A percentile compares a stretch with the other conserved stretches of the same genome.
Conservation (phyloP, 2,113 vertebrate species). For the Otocyon megalotis region DNA sequence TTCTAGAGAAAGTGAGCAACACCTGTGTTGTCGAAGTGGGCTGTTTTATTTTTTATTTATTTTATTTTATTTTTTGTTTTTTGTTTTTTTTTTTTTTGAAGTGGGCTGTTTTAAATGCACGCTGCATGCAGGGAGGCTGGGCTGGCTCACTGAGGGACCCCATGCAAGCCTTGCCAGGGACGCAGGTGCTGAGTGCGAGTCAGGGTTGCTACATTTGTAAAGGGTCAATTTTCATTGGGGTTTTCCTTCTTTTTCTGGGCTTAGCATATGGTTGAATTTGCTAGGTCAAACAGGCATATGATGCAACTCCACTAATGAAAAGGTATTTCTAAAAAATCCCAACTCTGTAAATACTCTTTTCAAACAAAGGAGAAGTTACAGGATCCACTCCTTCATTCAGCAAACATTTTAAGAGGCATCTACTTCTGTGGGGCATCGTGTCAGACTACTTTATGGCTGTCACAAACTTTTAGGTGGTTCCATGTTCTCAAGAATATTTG, state of each 20-base stretch:
- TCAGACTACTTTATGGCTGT: background rate
- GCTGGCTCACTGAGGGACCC: background rate
- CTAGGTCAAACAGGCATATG: background rate
- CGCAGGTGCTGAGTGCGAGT: fast-evolving
- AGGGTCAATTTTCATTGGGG: background rate
- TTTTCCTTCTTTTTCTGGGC: background rate
- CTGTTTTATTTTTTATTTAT: too few relatives aligned
- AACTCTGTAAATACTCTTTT: background rate
- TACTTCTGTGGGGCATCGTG: background rate
- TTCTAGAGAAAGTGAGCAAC: fast-evolving
- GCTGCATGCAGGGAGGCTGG: fast-evolving
- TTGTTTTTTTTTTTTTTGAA: too few relatives aligned
- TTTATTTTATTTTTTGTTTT: too few relatives aligned
- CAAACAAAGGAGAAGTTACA: background rate
- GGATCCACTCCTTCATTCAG: background rate
- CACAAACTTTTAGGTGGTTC: background rate
- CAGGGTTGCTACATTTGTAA: background rate
- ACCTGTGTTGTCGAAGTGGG: too few relatives aligned
- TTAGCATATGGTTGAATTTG: background rate
- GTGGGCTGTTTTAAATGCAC: too few relatives aligned
- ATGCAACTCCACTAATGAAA: background rate
- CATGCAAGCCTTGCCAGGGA: background rate
- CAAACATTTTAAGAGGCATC: background rate
- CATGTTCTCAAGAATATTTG: background rate
- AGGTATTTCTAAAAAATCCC: background rate